Conservation (phyloP, 2,888 invertebrate genomes). For the Chrysodeixis includens region DNA sequence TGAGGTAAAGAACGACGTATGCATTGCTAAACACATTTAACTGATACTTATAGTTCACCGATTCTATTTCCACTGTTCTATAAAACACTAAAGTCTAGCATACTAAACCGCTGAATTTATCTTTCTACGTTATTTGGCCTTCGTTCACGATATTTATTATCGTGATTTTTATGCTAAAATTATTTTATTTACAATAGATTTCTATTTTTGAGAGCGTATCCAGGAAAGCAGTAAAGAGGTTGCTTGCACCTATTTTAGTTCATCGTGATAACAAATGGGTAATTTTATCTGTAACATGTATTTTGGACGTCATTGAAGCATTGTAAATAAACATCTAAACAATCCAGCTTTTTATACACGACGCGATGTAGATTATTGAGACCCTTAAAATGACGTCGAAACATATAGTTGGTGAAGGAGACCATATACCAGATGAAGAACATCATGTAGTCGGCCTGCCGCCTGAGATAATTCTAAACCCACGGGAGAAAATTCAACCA, state of each 20-base stretch:
- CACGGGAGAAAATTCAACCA: slow-evolving; percentile 63
- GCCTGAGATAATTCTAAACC: slow-evolving; percentile 22
- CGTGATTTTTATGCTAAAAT: slow-evolving; percentile 63
- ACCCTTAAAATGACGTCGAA: slow-evolving; percentile 8
- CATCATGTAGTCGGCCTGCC: slow-evolving; percentile 10
- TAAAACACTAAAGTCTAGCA: slow-evolving; percentile 36
- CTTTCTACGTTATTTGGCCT: slow-evolving; percentile 65
- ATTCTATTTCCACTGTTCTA: slow-evolving; percentile 43
- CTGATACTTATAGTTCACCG: slow-evolving; percentile 31
- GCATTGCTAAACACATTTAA: slow-evolving; percentile 36
- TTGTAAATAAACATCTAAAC: slow-evolving; percentile 14
- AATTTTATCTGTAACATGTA: slow-evolving; percentile 28
- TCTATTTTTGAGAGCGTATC: slow-evolving; percentile 59
- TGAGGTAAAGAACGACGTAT: slow-evolving; percentile 27
- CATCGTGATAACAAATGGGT: slow-evolving; percentile 25
- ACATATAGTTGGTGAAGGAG: neutral
- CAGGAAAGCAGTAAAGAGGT: slow-evolving; percentile 51
- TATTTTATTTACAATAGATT: slow-evolving; percentile 59
- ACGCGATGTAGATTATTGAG: slow-evolving; percentile 2
- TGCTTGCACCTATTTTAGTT: slow-evolving; percentile 29
- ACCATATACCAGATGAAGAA: slow-evolving; percentile 12
- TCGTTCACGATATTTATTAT: slow-evolving; percentile 65
- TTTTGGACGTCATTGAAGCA: slow-evolving; percentile 25
- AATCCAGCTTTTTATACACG: neutral
- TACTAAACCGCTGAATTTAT: slow-evolving; percentile 62